Percentiles rank a stretch among this genome's conserved stretches.
Evolutionary conservation across 37 sponge, comb jelly and placozoan species (phyloP).

Genomic region (Axinella damicornis): DNA sequence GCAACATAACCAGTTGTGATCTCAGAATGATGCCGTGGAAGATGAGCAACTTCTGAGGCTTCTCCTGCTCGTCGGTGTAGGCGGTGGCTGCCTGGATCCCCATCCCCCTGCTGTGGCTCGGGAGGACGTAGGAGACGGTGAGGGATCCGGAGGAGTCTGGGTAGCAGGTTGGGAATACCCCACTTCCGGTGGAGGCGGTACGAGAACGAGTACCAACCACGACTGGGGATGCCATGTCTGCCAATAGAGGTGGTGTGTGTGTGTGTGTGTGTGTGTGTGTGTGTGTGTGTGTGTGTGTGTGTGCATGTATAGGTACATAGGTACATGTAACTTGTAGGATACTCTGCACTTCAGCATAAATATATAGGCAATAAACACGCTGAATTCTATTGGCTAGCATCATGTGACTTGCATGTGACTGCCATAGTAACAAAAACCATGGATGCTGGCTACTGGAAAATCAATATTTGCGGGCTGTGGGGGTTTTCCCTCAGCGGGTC

Average conservation of each 20-base stretch:
- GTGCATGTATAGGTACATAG: too few relatives aligned
- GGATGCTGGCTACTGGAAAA: too few relatives aligned
- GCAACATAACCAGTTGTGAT: slow-evolving; percentile 76
- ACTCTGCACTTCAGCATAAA: too few relatives aligned
- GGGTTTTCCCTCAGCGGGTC: too few relatives aligned
- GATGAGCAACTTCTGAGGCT: slow-evolving; percentile 25
- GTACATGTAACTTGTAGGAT: too few relatives aligned
- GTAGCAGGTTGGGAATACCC: neutral
- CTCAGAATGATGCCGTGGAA: slow-evolving; percentile 82
- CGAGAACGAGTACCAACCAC: neutral
- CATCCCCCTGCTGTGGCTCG: slow-evolving; percentile 7
- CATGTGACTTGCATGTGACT: too few relatives aligned
- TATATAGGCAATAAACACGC: too few relatives aligned
- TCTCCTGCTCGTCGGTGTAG: neutral
- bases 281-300: too few relatives aligned
- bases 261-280: too few relatives aligned
- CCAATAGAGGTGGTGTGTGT: neutral
- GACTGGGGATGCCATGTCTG: neutral
- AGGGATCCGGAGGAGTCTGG: neutral
- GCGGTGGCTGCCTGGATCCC: neutral
- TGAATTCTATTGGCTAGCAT: too few relatives aligned
- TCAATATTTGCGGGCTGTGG: too few relatives aligned
- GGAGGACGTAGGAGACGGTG: neutral
- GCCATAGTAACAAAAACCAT: too few relatives aligned
- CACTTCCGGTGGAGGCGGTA: neutral